A percentile compares a stretch with the other conserved stretches of the same genome.
Conservation (phyloP, 2,888 invertebrate species). For the Scaptodrosophila latifasciaeformis region DNA sequence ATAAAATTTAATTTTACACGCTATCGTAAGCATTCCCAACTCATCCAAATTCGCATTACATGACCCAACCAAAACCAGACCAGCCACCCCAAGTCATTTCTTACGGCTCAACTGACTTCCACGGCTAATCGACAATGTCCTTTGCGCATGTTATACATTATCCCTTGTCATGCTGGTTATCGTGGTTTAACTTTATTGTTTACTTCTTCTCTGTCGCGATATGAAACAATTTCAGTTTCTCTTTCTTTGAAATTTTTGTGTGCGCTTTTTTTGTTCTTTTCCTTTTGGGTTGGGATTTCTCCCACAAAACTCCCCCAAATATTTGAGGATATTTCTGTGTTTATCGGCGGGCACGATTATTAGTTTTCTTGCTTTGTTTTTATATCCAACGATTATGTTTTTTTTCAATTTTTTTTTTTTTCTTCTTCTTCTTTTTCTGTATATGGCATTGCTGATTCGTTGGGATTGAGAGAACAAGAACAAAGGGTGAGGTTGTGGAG, state of each 20-base stretch:
- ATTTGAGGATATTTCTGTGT: constrained; percentile 60
- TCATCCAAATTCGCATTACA: constrained; percentile 7
- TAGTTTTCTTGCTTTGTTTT: constrained; percentile 63
- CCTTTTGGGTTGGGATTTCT: not conserved
- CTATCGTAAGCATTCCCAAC: constrained; percentile 50
- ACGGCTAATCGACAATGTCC: constrained; percentile 51
- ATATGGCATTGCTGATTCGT: constrained; percentile 23
- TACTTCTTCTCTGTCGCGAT: constrained; percentile 23
- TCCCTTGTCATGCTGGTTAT: constrained; percentile 68
- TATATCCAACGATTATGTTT: constrained; percentile 62
- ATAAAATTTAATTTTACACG: constrained; percentile 66
- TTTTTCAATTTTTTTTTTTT: too few species aligned
- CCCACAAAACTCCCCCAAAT: not conserved
- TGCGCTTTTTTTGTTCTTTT: not conserved
- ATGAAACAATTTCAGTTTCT: constrained; percentile 15
- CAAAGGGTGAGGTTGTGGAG: not conserved
- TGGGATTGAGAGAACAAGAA: not conserved
- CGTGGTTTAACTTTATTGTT: constrained; percentile 67
- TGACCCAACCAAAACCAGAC: not conserved
- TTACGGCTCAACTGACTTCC: constrained; percentile 35
- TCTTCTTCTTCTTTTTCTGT: constrained; percentile 19
- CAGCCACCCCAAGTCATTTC: constrained; percentile 4
- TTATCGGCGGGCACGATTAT: constrained; percentile 65
- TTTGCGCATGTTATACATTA: constrained; percentile 47
- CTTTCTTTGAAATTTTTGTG: constrained; percentile 34